Base-by-base conservation (phyloP, 2,797 vertebrate species). In the Catamblyrhynchus diadema region DNA sequence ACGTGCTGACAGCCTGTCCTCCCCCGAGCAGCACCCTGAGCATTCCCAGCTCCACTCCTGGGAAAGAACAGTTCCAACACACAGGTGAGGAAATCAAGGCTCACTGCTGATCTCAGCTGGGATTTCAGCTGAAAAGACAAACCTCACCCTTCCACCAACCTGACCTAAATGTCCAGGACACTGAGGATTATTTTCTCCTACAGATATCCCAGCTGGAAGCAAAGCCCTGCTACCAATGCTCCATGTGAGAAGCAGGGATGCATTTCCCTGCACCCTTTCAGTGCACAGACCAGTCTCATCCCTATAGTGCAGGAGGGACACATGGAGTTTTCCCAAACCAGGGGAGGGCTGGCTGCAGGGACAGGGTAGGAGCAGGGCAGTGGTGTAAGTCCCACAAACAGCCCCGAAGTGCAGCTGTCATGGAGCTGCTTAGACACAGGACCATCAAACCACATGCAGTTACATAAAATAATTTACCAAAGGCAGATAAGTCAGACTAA, bases 11-110 rank as follows among this genome's bases (percentile, higher is more conserved):
- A 73, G 51, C 32, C 59, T 66, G 61, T 75, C 54, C 74, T 87
- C n/a, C 74, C 21, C 57, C 8, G 0, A 37, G 37, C 44, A 41
- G 32, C 1, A 0, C 30, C 4, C 39, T 0, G 1, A 72, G 42
- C 62, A 37, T 32, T 83, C 37, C 56, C 62, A 47, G 56, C 60
- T 83, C 57, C 28, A 6, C 39, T 32, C n/a, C 24, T 37, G 57
- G 64, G 30, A 78, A 50, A 66, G 32, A 47, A 54, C 35, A 42
- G 7, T 27, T 39, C 57, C 42, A 44, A 13, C 7, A 21, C 41
- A 54, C 35, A 8, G 1, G 4, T 18, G 48, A 39, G 72, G 57
- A 91, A 88, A 88, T 47, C 2, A 10, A 90, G 92, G 80, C 60
- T 86, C 27, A 1, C 2, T 53, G 79, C 48, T 85, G 72, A 44